Evolutionary conservation across 1,140 invertebrate species (phyloP).

Genomic region (Sycophila sp.): DNA sequence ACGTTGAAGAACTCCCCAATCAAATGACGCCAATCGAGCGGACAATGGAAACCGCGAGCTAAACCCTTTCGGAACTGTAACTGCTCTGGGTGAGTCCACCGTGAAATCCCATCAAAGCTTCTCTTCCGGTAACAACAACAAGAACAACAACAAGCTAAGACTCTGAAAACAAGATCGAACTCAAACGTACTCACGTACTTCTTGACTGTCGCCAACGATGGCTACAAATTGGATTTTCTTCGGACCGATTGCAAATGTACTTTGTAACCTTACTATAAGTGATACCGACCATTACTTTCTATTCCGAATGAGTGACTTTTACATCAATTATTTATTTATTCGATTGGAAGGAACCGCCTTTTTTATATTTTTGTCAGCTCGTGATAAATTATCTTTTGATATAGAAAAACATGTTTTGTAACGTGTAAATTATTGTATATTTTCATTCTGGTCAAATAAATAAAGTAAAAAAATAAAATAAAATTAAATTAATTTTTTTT

Average conservation of each 20-base stretch:
- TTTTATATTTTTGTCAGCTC: no score
- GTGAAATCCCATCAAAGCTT: constrained; percentile 20
- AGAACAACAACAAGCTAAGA: not conserved
- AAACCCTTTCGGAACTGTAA: not conserved
- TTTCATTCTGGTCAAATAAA: no score
- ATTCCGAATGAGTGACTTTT: no score
- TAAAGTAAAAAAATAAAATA: no score
- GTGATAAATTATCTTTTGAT: no score
- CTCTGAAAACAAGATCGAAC: not conserved
- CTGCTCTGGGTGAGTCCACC: not conserved
- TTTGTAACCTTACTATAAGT: no score
- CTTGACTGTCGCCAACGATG: not conserved
- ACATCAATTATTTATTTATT: no score
- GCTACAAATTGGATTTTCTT: not conserved
- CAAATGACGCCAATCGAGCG: not conserved
- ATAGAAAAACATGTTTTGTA: no score
- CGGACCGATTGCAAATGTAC: not conserved
- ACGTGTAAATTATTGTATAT: no score
- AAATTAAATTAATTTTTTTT: no score
- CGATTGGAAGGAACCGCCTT: no score
- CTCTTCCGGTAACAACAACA: constrained; percentile 10
- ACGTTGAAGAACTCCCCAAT: not conserved
- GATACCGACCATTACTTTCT: no score
- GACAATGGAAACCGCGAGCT: not conserved
- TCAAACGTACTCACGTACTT: not conserved